Evolutionary conservation across 2,113 vertebrate species (phyloP).

Genomic region (Okapia johnstoni): DNA sequence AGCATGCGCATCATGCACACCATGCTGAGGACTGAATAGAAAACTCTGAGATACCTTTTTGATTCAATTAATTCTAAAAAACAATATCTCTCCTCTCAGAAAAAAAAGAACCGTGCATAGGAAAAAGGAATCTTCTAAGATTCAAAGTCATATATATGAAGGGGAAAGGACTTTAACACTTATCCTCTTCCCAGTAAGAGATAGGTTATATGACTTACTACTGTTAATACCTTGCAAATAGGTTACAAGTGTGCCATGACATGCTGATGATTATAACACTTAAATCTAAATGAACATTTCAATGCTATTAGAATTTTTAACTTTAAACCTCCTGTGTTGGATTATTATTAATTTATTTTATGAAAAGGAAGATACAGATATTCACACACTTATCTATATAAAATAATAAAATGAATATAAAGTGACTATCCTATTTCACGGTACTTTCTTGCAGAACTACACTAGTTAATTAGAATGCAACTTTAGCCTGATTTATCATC

Average conservation of each 20-base stretch:
- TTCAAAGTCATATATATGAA: neutral
- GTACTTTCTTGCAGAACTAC: neutral
- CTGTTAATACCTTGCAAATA: neutral
- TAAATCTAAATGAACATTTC: neutral
- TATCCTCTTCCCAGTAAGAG: neutral
- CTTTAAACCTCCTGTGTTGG: neutral
- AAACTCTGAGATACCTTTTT: neutral
- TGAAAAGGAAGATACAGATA: neutral
- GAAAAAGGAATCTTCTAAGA: neutral
- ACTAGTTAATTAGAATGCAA: neutral
- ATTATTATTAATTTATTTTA: neutral
- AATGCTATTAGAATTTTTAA: neutral
- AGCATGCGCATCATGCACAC: rapidly evolving
- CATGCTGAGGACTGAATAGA: neutral
- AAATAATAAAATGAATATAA: neutral
- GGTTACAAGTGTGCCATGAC: neutral
- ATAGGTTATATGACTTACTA: neutral
- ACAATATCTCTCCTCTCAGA: neutral
- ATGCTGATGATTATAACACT: neutral
- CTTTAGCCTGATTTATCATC: neutral
- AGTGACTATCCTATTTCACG: neutral
- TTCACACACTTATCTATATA: neutral
- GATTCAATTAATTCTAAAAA: neutral
- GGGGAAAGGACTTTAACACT: neutral
- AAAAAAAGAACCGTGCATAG: neutral